Conservation (phyloP, 1,140 invertebrate species). For the Hestina assimilis region DNA sequence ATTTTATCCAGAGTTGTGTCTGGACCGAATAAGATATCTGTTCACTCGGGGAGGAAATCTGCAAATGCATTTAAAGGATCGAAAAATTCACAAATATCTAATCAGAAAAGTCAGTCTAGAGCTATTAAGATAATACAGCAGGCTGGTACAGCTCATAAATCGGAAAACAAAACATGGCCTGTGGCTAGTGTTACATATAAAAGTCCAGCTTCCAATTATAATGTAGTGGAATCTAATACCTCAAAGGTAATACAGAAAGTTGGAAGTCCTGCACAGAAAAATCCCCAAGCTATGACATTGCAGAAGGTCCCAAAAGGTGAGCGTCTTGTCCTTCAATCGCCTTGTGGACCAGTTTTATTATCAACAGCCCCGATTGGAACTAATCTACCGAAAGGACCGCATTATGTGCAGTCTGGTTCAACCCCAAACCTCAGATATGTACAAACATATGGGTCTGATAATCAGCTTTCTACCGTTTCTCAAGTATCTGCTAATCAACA, state of each 20-base stretch:
- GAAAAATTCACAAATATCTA: conserved; percentile 55
- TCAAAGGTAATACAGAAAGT: conserved; percentile 71
- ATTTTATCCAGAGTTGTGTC: conserved; percentile 70
- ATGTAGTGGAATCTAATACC: conserved; percentile 52
- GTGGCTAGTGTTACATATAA: conserved; percentile 63
- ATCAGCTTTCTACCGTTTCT: conserved; percentile 58
- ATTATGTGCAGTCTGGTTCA: conserved; percentile 68
- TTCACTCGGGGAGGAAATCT: conserved; percentile 67
- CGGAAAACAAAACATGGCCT: conserved; percentile 62
- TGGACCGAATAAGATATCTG: conserved; percentile 68
- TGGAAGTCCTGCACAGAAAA: conserved; percentile 59
- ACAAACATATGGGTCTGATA: conserved; percentile 65
- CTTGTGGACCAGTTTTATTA: conserved; percentile 65
- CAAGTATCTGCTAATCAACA: conserved; percentile 72
- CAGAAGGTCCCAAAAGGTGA: conserved; percentile 65
- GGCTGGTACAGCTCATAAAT: conserved; percentile 54
- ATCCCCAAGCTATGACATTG: conserved; percentile 45
- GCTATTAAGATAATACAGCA: conserved; percentile 73
- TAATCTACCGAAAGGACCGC: conserved; percentile 63
- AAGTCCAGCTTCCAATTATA: conserved; percentile 48
- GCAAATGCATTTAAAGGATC: conserved; percentile 63
- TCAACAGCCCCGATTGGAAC: conserved; percentile 62
- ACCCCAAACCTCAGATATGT: conserved; percentile 71
- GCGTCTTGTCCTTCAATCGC: conserved; percentile 66
- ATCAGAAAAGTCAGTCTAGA: conserved; percentile 65